Conservation (phyloP, 1,140 invertebrate species). For the Protaetia brevitarsis region DNA sequence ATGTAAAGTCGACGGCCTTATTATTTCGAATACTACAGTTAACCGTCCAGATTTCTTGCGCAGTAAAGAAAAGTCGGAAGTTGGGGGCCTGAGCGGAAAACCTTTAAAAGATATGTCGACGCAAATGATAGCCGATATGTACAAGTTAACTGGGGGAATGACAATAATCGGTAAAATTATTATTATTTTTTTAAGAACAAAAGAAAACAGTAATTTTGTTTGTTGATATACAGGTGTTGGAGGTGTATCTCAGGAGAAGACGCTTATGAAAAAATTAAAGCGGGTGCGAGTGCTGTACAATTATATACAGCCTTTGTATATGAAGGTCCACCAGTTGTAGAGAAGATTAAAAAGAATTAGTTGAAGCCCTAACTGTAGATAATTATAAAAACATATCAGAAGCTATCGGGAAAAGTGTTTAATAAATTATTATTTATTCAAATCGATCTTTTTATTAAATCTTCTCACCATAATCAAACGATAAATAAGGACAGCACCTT, state of each 20-base stretch:
- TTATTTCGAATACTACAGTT: conserved; percentile 93
- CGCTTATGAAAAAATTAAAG: conserved; percentile 89
- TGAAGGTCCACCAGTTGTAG: conserved; percentile 74
- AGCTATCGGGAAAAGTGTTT: conserved; percentile 58
- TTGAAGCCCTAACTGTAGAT: conserved; percentile 59
- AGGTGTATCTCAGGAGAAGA: conserved; percentile 80
- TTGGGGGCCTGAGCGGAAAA: conserved; percentile 86
- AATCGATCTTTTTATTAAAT: neutral
- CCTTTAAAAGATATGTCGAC: conserved; percentile 83
- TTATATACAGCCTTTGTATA: conserved; percentile 87
- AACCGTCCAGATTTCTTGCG: conserved; percentile 57
- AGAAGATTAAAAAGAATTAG: conserved; percentile 82
- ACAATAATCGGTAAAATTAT: conserved; percentile 41
- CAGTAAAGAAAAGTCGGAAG: conserved; percentile 57
- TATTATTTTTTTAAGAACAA: neutral
- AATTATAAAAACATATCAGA: conserved; percentile 59
- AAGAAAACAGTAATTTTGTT: neutral
- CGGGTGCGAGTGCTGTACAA: conserved; percentile 86
- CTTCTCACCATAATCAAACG: neutral
- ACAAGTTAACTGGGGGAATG: conserved; percentile 74
- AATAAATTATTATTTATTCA: conserved; percentile 20
- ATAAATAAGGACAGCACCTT: too few species aligned
- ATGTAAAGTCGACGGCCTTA: conserved; percentile 84
- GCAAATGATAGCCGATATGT: conserved; percentile 83
- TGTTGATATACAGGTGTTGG: conserved; percentile 69